Evolutionary conservation across 1,140 invertebrate genomes (phyloP), one percentile per base, ranked within the genome.

Genomic region (Penaeus vannamei): DNA sequence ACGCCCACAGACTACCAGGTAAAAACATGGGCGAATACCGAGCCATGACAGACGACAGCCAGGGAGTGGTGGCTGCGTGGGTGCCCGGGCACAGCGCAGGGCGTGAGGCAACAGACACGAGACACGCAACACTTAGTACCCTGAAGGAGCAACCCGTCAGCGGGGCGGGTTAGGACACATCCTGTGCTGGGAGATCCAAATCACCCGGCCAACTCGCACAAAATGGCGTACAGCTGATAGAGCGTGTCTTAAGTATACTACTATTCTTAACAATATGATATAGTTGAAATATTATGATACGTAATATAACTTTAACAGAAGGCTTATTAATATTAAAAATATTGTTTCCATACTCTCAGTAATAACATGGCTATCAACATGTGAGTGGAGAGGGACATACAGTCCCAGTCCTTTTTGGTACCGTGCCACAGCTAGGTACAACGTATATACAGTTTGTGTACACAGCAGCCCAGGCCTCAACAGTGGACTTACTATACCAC

Each of bases 291-390:
- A 90, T 90, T 90, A 90, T 90, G 88, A 90, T 90, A 90, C 88
- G 88, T 90, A 90, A 90, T 90, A 90, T 90, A 90, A 90, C 88
- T 90, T 90, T 90, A 90, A 90, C 88, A 90, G 88, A 90, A 90
- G 88, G 88, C 88, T 90, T 90, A 90, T 90, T 90, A 90, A 85
- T 90, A 90, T 90, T 90, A 90, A 90, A 90, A 90, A 90, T 90
- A 90, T 90, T 90, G 88, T 90, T 90, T 90, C 83, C 88, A 86
- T 90, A 90, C 84, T 90, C 88, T 90, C 88, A 90, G 83, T 90
- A 90, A 90, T 90, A 90, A 90, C 88, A 90, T 90, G 88, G 88
- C 88, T 90, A 90, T 90, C 84, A 90, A 90, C 88, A 90, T 86
- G 88, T 90, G 84, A 61, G 79, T 66, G 83, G 88, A 79, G 62